Base-by-base conservation (phyloP, 2,888 invertebrate genomes). In the Epistrophella euchroma region DNA sequence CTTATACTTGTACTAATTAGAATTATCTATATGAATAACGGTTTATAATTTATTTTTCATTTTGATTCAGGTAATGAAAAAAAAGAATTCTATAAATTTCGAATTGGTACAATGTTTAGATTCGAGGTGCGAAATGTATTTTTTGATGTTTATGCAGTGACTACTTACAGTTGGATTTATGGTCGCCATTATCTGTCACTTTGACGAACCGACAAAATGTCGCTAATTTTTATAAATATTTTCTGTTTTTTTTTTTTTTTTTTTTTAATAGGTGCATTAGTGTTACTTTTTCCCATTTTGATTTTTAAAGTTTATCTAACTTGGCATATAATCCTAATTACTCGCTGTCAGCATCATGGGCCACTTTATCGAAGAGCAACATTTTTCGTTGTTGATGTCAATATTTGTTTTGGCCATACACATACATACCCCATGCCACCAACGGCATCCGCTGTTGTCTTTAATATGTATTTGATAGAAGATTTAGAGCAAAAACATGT, bases 321-420 rank as follows among this genome's bases (percentile, higher is more conserved):
- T 72, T 50, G 35, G 52, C 68, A 56, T 43, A 58, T 66, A 56
- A 56, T 74, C 50, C 70, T n/a, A 70, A 79, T 70, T 74, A 64
- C 71, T 74, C 55, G 64, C 47, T 62, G 62, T 62, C 83, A 70
- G 55, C 56, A 68, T 52, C 60, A 60, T 62, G 56, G 56, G 47
- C 37, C 52, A 71, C 79, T 83, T 78, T 73, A 78, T 84, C 74
- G 75, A 74, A 68, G 52, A 58, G 10, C 55, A 43, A 75, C 68
- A 70, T 55, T 60, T 55, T 62, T 62, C 35, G 56, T 43, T 74
- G 55, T 70, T 84, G 83, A 79, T 84, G 74, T 84, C 68, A 79
- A 84, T 84, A 84, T 84, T 79, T 74, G 70, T 64, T 70, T 84
- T 79, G 74, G 83, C 79, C 62, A 17, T n/a, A n/a, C n/a, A n/a